These are phyloP conservation scores for Latrodectus hesperus DNA, from an alignment of 2,888 invertebrate species.

Conservation along the genomic window DNA sequence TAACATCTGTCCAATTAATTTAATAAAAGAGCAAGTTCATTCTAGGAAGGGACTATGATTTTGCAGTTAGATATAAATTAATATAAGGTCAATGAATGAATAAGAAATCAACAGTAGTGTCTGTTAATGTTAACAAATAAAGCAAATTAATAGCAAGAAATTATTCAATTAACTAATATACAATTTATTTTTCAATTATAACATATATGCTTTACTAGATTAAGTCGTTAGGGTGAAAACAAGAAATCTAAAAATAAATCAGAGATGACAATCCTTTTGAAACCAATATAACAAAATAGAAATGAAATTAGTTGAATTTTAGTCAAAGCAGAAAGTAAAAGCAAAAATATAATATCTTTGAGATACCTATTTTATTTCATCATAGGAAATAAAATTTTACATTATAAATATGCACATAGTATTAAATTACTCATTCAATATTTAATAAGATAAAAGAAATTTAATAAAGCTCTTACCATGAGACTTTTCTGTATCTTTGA, in stretches of 20 bases:
- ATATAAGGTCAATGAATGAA: too few species aligned
- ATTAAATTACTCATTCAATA: neutral
- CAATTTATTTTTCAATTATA: too few species aligned
- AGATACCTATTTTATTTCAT: neutral
- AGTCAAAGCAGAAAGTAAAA: neutral
- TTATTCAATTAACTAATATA: too few species aligned
- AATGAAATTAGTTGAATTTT: neutral
- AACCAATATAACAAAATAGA: neutral
- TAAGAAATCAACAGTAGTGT: too few species aligned
- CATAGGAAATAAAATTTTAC: neutral
- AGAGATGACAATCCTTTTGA: neutral
- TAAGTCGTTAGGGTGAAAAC: too few species aligned
- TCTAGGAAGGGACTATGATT: too few species aligned
- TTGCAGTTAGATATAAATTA: too few species aligned
- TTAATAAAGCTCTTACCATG: conserved; percentile 76
- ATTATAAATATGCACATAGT: neutral
- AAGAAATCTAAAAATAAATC: neutral
- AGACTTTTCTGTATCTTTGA: conserved; percentile 80
- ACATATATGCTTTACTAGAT: too few species aligned
- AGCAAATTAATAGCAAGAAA: too few species aligned
- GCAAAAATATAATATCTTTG: neutral
- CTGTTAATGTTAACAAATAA: too few species aligned
- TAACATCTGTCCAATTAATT: too few species aligned
- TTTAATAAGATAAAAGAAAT: neutral
- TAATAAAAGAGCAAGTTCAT: too few species aligned